These are phyloP conservation scores for Spodoptera picta DNA, from an alignment of 2,888 invertebrate genomes.

Conservation along the genomic window DNA sequence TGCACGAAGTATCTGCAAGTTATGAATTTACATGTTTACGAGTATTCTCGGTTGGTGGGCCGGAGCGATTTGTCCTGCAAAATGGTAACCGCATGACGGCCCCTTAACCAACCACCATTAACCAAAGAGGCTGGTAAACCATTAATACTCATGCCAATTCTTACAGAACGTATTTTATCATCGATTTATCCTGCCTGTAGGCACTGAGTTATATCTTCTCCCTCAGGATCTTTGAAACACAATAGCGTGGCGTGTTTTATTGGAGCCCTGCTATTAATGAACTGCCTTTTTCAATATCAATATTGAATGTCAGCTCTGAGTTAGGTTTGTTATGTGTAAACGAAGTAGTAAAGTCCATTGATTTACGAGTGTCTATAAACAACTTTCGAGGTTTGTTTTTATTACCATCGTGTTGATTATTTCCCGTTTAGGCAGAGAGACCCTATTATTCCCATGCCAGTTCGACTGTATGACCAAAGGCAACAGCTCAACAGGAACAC, in stretches of 20 bases:
- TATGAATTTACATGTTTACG: constrained; percentile 85
- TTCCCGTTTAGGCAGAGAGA: too few relatives aligned
- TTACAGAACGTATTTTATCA: constrained; percentile 71
- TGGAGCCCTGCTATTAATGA: constrained; percentile 58
- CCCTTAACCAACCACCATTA: constrained; percentile 80
- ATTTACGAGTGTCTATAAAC: too few relatives aligned
- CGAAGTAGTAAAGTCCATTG: not conserved
- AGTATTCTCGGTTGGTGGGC: constrained; percentile 82
- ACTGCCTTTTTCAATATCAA: constrained; percentile 48
- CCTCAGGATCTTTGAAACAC: constrained; percentile 73
- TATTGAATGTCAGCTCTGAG: constrained; percentile 17
- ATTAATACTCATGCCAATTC: constrained; percentile 69
- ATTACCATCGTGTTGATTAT: too few relatives aligned
- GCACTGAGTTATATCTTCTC: constrained; percentile 74
- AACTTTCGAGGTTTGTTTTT: too few relatives aligned
- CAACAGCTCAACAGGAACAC: too few relatives aligned
- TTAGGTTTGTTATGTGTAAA: not conserved
- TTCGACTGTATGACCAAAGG: too few relatives aligned
- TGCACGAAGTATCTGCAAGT: constrained; percentile 68
- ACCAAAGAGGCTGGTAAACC: constrained; percentile 68
- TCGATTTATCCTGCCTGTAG: constrained; percentile 72
- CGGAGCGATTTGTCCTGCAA: constrained; percentile 78
- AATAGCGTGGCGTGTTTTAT: constrained; percentile 72
- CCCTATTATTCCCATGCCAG: too few relatives aligned
- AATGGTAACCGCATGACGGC: constrained; percentile 80